Evolutionary conservation across 2,888 invertebrate species (phyloP).

Genomic region (Himalopsyche anomala): DNA sequence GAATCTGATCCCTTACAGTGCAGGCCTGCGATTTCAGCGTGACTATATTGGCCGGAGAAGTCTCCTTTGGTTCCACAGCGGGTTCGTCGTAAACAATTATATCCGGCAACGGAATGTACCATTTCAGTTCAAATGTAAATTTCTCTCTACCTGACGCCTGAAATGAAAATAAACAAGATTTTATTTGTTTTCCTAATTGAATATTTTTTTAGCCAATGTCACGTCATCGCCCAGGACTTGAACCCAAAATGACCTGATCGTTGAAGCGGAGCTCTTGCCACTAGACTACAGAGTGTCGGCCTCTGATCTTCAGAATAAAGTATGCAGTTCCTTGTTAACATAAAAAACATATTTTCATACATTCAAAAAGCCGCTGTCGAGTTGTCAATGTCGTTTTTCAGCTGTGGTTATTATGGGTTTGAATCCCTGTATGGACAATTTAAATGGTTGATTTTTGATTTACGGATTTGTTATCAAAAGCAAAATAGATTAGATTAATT

Average conservation of each 20-base stretch:
- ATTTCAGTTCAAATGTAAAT: constrained; percentile 94
- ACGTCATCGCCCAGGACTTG: not conserved
- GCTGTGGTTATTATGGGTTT: too few relatives aligned
- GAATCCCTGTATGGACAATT: too few relatives aligned
- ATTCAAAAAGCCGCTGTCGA: too few relatives aligned
- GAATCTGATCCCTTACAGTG: constrained; percentile 89
- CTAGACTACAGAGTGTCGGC: not conserved
- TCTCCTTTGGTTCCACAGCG: constrained; percentile 82
- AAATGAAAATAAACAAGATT: constrained; percentile 56
- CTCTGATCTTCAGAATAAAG: not conserved
- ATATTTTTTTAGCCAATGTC: too few relatives aligned
- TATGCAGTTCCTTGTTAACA: too few relatives aligned
- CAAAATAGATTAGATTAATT: too few relatives aligned
- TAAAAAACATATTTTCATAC: too few relatives aligned
- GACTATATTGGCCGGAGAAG: constrained; percentile 89
- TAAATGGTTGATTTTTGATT: too few relatives aligned
- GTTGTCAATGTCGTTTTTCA: too few relatives aligned
- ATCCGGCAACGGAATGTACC: constrained; percentile 93
- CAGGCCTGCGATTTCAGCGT: constrained; percentile 90
- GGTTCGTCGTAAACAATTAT: constrained; percentile 85
- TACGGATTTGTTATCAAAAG: too few relatives aligned
- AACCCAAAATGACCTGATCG: not conserved
- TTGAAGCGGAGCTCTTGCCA: constrained; percentile 7
- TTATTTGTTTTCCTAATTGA: too few relatives aligned
- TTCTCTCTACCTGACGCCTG: constrained; percentile 90